Evolutionary conservation across 2,888 invertebrate species (phyloP).

Genomic region (Odontomyia ornata): DNA sequence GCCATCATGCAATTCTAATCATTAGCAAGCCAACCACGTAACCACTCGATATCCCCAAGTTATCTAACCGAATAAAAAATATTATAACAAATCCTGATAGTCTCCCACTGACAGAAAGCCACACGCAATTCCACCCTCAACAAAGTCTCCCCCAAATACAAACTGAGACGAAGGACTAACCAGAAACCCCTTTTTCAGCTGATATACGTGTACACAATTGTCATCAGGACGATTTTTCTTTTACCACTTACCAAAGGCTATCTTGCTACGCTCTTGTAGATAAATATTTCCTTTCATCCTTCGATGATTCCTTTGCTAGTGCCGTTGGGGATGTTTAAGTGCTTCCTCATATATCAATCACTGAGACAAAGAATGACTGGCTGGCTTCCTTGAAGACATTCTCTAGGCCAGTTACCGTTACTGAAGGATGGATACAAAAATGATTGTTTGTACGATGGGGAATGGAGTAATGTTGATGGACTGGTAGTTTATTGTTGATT

Average conservation of each 20-base stretch:
- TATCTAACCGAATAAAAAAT: slow-evolving; percentile 18
- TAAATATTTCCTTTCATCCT: slow-evolving; percentile 27
- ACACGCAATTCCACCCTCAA: not conserved
- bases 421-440: no score
- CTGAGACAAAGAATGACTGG: slow-evolving; percentile 19
- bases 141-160: not conserved
- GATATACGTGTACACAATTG: not conserved
- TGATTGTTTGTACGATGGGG: no score
- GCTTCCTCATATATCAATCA: slow-evolving; percentile 35
- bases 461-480: no score
- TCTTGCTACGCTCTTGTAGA: not conserved
- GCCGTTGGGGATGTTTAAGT: slow-evolving; percentile 24
- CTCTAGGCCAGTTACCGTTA: slow-evolving; percentile 16
- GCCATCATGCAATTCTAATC: no score
- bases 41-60: slow-evolving; percentile 26
- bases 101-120: not conserved
- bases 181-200: slow-evolving; percentile 24
- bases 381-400: slow-evolving; percentile 19
- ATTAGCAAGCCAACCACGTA: slow-evolving; percentile 27
- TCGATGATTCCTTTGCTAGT: slow-evolving; percentile 7
- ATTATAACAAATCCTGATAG: slow-evolving; percentile 19
- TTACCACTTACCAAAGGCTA: not conserved
- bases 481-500: slow-evolving; percentile 1
- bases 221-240: not conserved
- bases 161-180: slow-evolving; percentile 14